phyloP scores from a whole-genome alignment of 23 tunicate species.

The Aplidium turbinatum region DNA sequence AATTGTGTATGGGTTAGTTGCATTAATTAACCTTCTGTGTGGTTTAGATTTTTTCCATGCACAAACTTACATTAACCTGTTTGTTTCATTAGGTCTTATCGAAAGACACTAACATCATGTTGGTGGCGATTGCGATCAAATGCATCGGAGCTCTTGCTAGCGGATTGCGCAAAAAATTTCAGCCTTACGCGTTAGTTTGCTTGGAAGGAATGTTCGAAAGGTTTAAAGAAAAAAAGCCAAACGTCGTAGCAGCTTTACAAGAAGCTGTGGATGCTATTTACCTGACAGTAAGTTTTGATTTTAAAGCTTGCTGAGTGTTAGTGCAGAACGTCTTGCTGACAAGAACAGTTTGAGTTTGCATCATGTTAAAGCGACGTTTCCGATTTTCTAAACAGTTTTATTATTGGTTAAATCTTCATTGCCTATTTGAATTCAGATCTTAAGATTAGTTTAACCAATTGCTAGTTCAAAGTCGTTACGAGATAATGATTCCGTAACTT shows the following conservation, averaged over 20 bases:
- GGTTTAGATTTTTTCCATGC: background rate
- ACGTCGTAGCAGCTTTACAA: conserved; percentile 77
- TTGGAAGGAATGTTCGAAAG: conserved; percentile 74
- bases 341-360: background rate
- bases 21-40: no score
- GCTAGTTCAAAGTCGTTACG: no score
- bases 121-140: conserved; percentile 86
- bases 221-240: conserved; percentile 93
- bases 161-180: conserved; percentile 91
- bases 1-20: no score
- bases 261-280: conserved; percentile 83
- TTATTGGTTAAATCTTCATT: no score
- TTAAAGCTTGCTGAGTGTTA: background rate
- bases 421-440: no score
- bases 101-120: conserved; percentile 94
- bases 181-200: conserved; percentile 72
- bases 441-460: no score
- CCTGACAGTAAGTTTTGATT: conserved; percentile 41
- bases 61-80: background rate
- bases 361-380: background rate
- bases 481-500: no score
- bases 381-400: background rate
- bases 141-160: conserved; percentile 75
- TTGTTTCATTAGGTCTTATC: conserved; percentile 68
- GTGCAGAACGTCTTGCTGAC: background rate